Conservation (phyloP, 2,888 invertebrate species). For the Sphinx pinastri region DNA sequence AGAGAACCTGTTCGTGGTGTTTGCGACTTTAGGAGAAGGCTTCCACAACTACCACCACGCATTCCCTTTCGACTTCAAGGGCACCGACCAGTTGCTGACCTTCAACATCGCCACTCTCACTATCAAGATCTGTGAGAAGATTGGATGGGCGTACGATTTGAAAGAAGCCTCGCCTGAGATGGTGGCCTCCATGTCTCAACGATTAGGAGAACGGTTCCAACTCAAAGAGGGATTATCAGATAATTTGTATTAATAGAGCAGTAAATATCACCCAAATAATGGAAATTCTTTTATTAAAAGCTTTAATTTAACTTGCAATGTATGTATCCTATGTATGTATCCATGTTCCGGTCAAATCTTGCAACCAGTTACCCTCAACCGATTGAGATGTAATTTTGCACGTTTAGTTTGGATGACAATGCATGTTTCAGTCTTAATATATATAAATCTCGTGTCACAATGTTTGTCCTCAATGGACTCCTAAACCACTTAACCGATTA, state of each 20-base stretch:
- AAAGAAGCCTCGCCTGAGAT: constrained; percentile 29
- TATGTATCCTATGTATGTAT: too few species aligned
- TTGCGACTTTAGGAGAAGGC: constrained; percentile 50
- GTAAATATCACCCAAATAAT: too few species aligned
- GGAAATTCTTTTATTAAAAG: too few species aligned
- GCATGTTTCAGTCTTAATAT: too few species aligned
- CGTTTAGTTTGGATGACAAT: too few species aligned
- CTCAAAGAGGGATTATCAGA: not conserved
- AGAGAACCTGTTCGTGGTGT: constrained; percentile 42
- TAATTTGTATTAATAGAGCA: not conserved
- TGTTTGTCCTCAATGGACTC: too few species aligned
- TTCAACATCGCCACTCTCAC: constrained; percentile 40
- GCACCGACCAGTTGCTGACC: constrained; percentile 48
- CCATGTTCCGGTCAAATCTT: too few species aligned
- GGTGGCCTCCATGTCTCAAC: constrained; percentile 26
- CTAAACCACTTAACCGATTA: too few species aligned
- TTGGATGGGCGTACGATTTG: constrained; percentile 43
- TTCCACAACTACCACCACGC: constrained; percentile 61
- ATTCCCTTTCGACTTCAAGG: constrained; percentile 56
- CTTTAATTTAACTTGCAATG: too few species aligned
- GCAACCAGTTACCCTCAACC: too few species aligned
- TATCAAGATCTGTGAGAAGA: constrained; percentile 38
- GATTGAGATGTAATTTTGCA: too few species aligned
- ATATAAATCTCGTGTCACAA: too few species aligned
- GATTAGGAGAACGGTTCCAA: constrained; percentile 24